These are phyloP conservation scores for Lophius americanus DNA, from an alignment of 2,797 vertebrate species.

Conservation along the genomic window DNA sequence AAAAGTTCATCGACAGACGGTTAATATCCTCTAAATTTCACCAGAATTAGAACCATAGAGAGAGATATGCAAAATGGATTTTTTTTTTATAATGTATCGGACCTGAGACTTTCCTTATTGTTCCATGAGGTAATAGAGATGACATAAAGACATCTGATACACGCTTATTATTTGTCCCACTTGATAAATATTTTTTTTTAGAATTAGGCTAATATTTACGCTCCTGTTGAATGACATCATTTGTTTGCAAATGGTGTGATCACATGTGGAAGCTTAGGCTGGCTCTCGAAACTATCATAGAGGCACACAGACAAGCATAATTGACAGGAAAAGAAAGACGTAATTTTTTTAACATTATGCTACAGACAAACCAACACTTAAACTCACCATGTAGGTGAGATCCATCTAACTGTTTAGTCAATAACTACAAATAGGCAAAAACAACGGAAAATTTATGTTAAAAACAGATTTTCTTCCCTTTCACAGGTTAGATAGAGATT, in stretches of 20 bases:
- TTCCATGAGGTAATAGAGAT: too few species aligned
- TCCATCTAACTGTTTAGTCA: background rate
- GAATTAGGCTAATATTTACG: background rate
- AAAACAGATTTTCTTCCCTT: too few species aligned
- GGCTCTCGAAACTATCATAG: conserved; percentile 24
- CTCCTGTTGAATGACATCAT: conserved; percentile 23
- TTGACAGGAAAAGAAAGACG: conserved; percentile 40
- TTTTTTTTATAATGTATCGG: too few species aligned
- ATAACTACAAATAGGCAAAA: background rate
- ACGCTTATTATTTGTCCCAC: too few species aligned
- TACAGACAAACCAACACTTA: background rate
- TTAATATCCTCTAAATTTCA: too few species aligned
- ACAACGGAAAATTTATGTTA: too few species aligned
- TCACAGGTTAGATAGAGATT: too few species aligned
- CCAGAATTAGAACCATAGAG: too few species aligned
- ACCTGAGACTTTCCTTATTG: too few species aligned
- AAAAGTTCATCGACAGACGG: background rate
- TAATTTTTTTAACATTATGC: background rate
- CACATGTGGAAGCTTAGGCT: background rate
- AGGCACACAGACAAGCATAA: conserved; percentile 4
- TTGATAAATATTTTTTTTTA: background rate
- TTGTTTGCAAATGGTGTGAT: conserved; percentile 38
- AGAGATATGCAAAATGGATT: too few species aligned
- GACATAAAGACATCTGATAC: too few species aligned
- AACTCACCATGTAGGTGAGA: background rate